Conservation (phyloP, 2,888 invertebrate genomes). For the Laothoe populi region DNA sequence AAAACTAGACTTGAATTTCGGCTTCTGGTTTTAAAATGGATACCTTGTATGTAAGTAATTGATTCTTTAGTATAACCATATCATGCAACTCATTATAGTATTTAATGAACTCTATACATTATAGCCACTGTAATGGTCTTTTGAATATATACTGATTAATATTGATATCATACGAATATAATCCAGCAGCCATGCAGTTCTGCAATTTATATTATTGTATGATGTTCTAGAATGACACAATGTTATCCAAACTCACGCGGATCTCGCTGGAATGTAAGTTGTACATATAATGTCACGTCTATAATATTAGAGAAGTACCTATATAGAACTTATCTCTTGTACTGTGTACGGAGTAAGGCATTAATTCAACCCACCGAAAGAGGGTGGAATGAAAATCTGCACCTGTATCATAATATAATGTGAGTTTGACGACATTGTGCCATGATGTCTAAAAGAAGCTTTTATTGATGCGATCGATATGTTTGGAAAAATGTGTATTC, state of each 20-base stretch:
- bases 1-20: conserved; percentile 11
- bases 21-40: conserved; percentile 26
- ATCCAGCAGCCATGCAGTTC: conserved; percentile 18
- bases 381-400: conserved; percentile 22
- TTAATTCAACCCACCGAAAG: conserved; percentile 23
- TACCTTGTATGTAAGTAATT: conserved; percentile 28
- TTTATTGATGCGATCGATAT: conserved; percentile 32
- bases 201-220: conserved; percentile 22
- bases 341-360: conserved; percentile 4
- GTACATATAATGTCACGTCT: conserved; percentile 20
- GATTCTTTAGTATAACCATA: conserved; percentile 45
- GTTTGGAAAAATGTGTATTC: conserved; percentile 50
- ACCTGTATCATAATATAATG: conserved; percentile 24
- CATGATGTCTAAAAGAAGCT: conserved; percentile 24
- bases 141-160: conserved; percentile 23
- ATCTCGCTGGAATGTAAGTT: conserved; percentile 28
- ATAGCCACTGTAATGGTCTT: conserved; percentile 35
- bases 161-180: conserved; percentile 13
- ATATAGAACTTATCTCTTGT: conserved; percentile 4
- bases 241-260: conserved; percentile 27
- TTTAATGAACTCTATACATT: conserved; percentile 28
- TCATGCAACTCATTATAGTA: conserved; percentile 42
- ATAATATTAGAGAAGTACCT: conserved; percentile 3
- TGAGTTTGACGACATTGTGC: conserved; percentile 28
- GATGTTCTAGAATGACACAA: conserved; percentile 25